Evolutionary conservation across 2,113 vertebrate species (phyloP), one percentile per base, ranked within the genome.

Genomic region (Eclectus roratus): DNA sequence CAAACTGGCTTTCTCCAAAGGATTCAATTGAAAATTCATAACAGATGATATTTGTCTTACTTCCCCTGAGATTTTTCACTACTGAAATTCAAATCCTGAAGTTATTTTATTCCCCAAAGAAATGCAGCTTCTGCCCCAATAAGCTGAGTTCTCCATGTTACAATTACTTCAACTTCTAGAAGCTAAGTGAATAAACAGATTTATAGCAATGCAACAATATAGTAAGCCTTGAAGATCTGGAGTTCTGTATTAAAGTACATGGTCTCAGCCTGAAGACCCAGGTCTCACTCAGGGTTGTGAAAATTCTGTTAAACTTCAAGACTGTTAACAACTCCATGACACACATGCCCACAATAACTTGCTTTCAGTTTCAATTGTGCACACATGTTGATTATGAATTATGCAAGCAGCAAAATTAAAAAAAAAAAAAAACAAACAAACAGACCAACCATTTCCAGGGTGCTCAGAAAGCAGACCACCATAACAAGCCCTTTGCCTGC

Each of bases 361-460:
- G n/a, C 65, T 96, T 96, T 92, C 80, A 7, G 80, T 94, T 94
- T 94, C 65, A 2, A 39, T 88, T 86, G 68, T 33, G 24, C 11
- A 55, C 21, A 33, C 55, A 46, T 7, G 35, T 63, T 53, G 31
- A 37, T 13, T 25, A 55, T 21, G 55, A 61, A 20, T 74, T 46
- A 70, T 7, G 15, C 63, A 74, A 60, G 35, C 60, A 64, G n/a
- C 44, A 20, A 46, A 47, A 20, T 20, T 20, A 17, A 12, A 44
- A 68, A 80, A 69, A n/a, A 9, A 31, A 37, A 9, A 65, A 18
- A 8, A 5, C 5, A 20, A 20, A 21, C 18, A 41, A 37, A 39
- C 43, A 88, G 43, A 83, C 7, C 31, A 93, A 5, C 4, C 18
- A 18, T 55, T 79, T 44, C 18, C 43, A 94, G 37, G 20, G 49